phyloP scores from a whole-genome alignment of 2,888 invertebrate species.

The Habrosyne pyritoides region DNA sequence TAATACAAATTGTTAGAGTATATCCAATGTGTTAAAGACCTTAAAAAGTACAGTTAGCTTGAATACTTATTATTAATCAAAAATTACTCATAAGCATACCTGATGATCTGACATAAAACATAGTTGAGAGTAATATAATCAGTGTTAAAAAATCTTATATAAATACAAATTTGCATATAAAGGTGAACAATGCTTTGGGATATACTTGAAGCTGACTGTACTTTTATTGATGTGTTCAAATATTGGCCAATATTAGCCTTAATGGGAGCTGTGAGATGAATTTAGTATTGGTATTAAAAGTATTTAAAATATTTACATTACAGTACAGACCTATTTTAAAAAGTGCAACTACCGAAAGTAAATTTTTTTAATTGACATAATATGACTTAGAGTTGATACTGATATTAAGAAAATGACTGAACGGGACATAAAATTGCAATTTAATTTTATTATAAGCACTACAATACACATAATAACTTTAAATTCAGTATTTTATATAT shows the following conservation, averaged over 20 bases:
- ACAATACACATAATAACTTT: too few species aligned
- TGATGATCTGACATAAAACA: not conserved
- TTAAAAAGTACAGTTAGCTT: conserved; percentile 28
- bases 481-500: not conserved
- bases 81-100: conserved; percentile 8
- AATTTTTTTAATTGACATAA: not conserved
- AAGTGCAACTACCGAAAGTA: conserved; percentile 27
- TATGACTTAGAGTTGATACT: conserved; percentile 26
- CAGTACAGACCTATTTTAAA: conserved; percentile 25
- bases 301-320: conserved; percentile 26
- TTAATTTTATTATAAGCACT: not conserved
- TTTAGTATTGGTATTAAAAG: conserved; percentile 48
- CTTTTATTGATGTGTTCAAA: conserved; percentile 66
- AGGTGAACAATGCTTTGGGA: too few species aligned
- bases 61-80: conserved; percentile 8
- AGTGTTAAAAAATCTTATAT: too few species aligned
- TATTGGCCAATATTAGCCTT: conserved; percentile 73
- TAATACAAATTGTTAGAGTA: conserved; percentile 49
- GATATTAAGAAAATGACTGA: not conserved
- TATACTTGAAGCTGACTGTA: conserved; percentile 32
- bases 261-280: conserved; percentile 78
- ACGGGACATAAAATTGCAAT: not conserved
- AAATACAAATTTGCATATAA: too few species aligned
- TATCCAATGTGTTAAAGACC: conserved; percentile 39
- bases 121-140: too few species aligned